Evolutionary conservation across 1,140 invertebrate genomes (phyloP).

Genomic region (Scaptomyza hsui): DNA sequence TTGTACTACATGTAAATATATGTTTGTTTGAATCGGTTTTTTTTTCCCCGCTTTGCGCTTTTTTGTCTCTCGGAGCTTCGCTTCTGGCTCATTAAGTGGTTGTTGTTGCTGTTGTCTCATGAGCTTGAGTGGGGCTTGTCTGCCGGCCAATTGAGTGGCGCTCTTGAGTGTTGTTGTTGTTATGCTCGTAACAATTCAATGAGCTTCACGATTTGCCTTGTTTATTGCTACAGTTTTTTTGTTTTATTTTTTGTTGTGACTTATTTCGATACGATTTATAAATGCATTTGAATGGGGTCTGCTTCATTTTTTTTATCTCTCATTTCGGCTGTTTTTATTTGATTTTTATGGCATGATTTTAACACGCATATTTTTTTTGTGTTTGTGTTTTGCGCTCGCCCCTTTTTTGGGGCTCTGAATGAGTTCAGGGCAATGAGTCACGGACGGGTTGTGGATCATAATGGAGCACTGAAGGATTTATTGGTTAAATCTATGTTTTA

Average conservation of each 20-base stretch:
- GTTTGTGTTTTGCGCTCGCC: background rate
- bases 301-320: constrained; percentile 55
- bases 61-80: constrained; percentile 16
- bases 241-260: constrained; percentile 19
- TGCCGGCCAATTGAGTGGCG: constrained; percentile 61
- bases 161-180: constrained; percentile 72
- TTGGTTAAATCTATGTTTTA: constrained; percentile 12
- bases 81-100: constrained; percentile 49
- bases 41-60: constrained; percentile 25
- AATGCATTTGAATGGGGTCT: constrained; percentile 63
- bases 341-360: constrained; percentile 66
- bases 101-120: no score
- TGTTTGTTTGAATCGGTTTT: background rate
- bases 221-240: constrained; percentile 62
- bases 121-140: constrained; percentile 39
- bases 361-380: constrained; percentile 47
- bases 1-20: constrained; percentile 33
- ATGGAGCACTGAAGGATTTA: constrained; percentile 42
- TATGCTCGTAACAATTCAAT: constrained; percentile 70
- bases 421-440: constrained; percentile 52
- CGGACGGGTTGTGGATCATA: constrained; percentile 41
- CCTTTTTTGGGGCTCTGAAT: constrained; percentile 44
- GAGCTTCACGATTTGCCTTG: constrained; percentile 54
- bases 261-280: constrained; percentile 64
- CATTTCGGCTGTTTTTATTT: constrained; percentile 63